Evolutionary conservation across 2,888 invertebrate genomes (phyloP).

Genomic region (Galeruca laticollis): DNA sequence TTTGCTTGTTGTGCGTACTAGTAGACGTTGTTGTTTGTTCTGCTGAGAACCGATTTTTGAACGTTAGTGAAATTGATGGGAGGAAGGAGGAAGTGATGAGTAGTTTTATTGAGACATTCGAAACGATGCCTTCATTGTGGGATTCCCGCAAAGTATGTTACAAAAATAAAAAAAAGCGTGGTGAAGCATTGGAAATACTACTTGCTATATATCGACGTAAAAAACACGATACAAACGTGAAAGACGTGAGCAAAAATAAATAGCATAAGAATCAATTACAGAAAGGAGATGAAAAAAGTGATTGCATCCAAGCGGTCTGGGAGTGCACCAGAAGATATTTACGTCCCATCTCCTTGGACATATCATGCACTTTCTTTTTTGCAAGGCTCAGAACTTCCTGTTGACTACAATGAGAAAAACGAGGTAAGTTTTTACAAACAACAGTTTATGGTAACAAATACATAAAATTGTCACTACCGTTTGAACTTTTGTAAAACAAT

Average conservation of each 20-base stretch:
- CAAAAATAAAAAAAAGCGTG: conserved; percentile 2
- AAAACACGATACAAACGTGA: neutral
- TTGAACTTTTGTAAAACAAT: no score
- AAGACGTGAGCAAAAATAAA: neutral
- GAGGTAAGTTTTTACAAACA: no score
- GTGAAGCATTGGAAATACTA: no score
- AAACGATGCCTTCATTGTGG: neutral
- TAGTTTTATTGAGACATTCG: neutral
- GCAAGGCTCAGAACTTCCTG: no score
- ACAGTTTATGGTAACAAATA: no score
- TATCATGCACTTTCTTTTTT: conserved; percentile 8
- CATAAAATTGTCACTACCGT: no score
- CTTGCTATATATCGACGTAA: no score
- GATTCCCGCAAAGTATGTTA: neutral
- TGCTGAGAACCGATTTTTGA: neutral
- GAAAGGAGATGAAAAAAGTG: no score
- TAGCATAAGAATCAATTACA: neutral
- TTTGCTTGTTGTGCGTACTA: no score
- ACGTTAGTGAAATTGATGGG: neutral
- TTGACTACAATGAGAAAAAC: no score
- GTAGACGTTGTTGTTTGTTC: neutral
- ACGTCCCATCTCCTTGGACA: neutral
- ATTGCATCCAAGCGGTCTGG: no score
- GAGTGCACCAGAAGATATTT: neutral
- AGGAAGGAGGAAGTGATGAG: neutral